phyloP scores from a whole-genome alignment of 2,797 vertebrate species.

The Mycteria americana region DNA sequence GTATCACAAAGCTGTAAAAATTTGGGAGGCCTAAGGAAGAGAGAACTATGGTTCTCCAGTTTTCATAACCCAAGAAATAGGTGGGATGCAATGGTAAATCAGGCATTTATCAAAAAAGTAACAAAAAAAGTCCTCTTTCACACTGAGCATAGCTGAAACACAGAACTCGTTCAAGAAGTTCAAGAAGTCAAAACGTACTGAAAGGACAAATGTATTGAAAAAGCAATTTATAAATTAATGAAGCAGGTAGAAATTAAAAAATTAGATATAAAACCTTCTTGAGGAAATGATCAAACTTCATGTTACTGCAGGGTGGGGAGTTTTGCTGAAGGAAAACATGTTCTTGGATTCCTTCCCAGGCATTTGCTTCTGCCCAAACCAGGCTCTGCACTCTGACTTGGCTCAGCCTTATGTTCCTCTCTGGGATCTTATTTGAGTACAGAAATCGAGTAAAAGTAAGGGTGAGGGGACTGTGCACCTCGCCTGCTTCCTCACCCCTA shows the following conservation, averaged over 20 bases:
- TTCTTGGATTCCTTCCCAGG: neutral
- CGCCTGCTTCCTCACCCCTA: neutral
- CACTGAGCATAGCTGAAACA: accelerated
- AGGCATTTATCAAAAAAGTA: neutral
- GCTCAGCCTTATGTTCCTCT: neutral
- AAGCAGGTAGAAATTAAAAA: neutral
- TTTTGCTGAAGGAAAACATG: neutral
- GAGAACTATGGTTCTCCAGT: neutral
- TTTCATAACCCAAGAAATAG: neutral
- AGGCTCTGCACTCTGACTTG: neutral
- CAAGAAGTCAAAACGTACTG: neutral
- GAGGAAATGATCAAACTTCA: neutral
- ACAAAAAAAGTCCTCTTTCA: neutral
- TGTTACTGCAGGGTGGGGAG: neutral
- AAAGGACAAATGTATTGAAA: neutral
- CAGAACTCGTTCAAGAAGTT: neutral
- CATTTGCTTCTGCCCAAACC: neutral
- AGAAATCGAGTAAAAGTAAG: neutral
- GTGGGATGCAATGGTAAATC: neutral
- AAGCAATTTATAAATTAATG: neutral
- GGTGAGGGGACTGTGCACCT: neutral
- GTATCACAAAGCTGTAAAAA: neutral
- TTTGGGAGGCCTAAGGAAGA: neutral
- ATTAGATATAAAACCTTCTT: neutral
- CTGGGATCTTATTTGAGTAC: neutral